These are phyloP conservation scores for Anticlea derivata DNA, from an alignment of 2,888 invertebrate genomes.

Conservation along the genomic window DNA sequence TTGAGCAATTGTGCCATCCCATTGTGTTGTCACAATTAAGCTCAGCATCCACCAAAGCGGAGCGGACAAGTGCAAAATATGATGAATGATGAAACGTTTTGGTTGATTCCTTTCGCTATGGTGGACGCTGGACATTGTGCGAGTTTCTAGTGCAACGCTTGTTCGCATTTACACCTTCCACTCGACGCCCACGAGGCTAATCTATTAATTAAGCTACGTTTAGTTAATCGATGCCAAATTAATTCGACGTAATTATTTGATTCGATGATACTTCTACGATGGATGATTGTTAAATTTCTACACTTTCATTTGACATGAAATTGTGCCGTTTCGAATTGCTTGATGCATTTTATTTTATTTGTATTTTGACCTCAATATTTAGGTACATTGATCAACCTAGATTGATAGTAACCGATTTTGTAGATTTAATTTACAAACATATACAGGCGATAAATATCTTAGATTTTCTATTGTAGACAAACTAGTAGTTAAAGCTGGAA, in stretches of 20 bases:
- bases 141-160: constrained; percentile 59
- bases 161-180: constrained; percentile 65
- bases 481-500: constrained; percentile 74
- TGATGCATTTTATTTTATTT: constrained; percentile 56
- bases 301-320: constrained; percentile 36
- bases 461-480: constrained; percentile 82
- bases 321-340: constrained; percentile 44
- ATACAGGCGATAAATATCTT: constrained; percentile 74
- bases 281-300: constrained; percentile 13
- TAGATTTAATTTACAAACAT: constrained; percentile 72
- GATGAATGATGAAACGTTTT: neutral
- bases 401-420: constrained; percentile 64
- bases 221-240: constrained; percentile 79
- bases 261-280: constrained; percentile 31
- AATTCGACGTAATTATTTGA: constrained; percentile 50
- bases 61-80: constrained; percentile 1
- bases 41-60: constrained; percentile 10
- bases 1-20: constrained; percentile 44
- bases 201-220: constrained; percentile 62
- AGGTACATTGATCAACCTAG: constrained; percentile 47
- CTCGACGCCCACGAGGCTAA: constrained; percentile 54
- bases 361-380: constrained; percentile 59
- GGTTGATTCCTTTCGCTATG: neutral
- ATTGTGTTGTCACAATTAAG: constrained; percentile 31
- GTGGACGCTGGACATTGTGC: constrained; percentile 18